Percentiles rank a stretch among this genome's conserved stretches.
Conservation (phyloP, 2,888 invertebrate genomes). For the Clunio marinus region DNA sequence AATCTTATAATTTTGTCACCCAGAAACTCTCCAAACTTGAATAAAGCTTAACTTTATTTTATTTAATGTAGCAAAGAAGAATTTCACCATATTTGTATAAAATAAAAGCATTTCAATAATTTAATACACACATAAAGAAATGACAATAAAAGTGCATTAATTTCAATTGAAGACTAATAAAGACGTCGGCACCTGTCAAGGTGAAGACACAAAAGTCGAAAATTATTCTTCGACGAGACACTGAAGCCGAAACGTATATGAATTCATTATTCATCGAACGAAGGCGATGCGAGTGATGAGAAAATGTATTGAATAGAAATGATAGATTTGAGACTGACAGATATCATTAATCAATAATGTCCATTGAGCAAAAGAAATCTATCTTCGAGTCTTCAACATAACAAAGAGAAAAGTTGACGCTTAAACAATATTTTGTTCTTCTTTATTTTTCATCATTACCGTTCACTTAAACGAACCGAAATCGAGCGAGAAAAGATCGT, state of each 20-base stretch:
- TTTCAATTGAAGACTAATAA: conserved; percentile 38
- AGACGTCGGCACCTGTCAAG: conserved; percentile 37
- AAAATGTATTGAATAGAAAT: conserved; percentile 32
- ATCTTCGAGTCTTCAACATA: conserved; percentile 30
- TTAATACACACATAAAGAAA: neutral
- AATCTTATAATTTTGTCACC: too few species aligned
- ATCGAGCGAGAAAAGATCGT: conserved; percentile 12
- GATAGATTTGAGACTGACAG: conserved; percentile 37
- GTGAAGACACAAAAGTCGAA: neutral
- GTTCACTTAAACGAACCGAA: neutral
- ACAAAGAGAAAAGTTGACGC: conserved; percentile 11
- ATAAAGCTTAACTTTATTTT: too few species aligned
- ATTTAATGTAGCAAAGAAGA: too few species aligned
- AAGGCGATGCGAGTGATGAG: neutral
- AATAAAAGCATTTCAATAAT: too few species aligned
- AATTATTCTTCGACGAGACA: neutral
- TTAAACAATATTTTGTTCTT: conserved; percentile 15
- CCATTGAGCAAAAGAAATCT: conserved; percentile 38
- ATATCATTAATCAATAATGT: conserved; percentile 38
- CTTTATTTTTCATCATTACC: conserved; percentile 27
- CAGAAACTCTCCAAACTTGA: conserved; percentile 54
- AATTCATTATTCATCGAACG: conserved; percentile 33
- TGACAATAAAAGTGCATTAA: conserved; percentile 18
- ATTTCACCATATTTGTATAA: too few species aligned
- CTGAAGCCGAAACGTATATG: neutral